Base-by-base conservation (phyloP, 2,797 vertebrate genomes). In the Myripristis jacobus region DNA sequence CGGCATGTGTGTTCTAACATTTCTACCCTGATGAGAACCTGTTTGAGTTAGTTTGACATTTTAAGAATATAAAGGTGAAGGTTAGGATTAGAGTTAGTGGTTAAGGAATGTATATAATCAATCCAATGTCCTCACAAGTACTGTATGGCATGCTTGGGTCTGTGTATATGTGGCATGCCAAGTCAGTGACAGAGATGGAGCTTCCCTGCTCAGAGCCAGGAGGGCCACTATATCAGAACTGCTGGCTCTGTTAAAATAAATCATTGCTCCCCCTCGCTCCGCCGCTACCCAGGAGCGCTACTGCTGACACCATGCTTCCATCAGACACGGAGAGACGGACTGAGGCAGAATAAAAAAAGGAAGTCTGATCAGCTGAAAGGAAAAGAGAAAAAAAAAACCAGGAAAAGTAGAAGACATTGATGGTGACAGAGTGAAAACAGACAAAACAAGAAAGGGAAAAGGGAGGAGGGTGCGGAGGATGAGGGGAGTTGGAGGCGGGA, bases 361-460 rank as follows among this genome's bases (percentile, higher is more conserved):
- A 58, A 25, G 77, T 4, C 38, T 54, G 16, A n/a, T 29, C 4
- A 13, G 21, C 21, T 24, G 18, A 6, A 29, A 59, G 46, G 36
- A 8, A 18, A 22, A 16, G 46, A 16, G n/a, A 10, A 29, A 9
- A 27, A 19, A 21, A 66, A 71, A 55, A 22, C 41, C 27, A 56
- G n/a, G 19, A 38, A 19, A 34, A 44, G 59, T 10, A 46, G 72
- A 29, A n/a, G 36, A 34, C 16, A 31, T 54, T 25, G 62, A 63
- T 22, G 64, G 50, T 2, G 79, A 66, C 29, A 36, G 66, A 44
- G 67, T 70, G 76, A 9, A 21, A 46, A 44, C 82, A 84, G 80
- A 82, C 34, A 31, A 44, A 22, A 8, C 12, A 60, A 13, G 3
- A 6, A 13, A 41, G 38, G 38, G 11, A 15, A 41, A 41, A 41